Evolutionary conservation across 1,140 invertebrate species (phyloP).

Genomic region (Spodoptera frugiperda): DNA sequence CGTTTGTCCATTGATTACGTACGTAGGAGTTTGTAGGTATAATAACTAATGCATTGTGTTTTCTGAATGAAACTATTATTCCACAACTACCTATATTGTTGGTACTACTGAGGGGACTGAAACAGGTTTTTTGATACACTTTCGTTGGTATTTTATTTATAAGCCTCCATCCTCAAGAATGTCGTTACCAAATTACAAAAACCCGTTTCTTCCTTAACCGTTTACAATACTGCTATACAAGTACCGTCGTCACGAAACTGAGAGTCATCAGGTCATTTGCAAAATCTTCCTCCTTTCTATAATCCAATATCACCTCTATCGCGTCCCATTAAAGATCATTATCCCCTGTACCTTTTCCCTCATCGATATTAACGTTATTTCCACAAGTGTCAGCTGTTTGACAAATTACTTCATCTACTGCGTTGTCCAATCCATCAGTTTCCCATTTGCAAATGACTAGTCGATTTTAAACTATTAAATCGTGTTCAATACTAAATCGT

Average conservation of each 20-base stretch:
- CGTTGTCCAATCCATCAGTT: constrained; percentile 51
- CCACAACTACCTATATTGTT: no score
- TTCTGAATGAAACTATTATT: no score
- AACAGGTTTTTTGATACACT: constrained; percentile 63
- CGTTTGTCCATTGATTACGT: no score
- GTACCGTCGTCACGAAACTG: constrained; percentile 55
- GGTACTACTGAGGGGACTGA: not conserved
- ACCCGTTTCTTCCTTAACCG: constrained; percentile 60
- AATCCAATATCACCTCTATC: constrained; percentile 18
- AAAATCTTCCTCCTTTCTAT: not conserved
- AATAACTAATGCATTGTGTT: no score
- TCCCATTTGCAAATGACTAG: constrained; percentile 48
- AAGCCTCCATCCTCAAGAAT: constrained; percentile 57
- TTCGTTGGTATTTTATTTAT: constrained; percentile 61
- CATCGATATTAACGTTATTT: constrained; percentile 1
- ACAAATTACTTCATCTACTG: constrained; percentile 51
- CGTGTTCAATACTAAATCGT: constrained; percentile 26
- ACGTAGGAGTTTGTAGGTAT: no score
- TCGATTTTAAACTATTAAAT: constrained; percentile 50
- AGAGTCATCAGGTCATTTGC: constrained; percentile 54
- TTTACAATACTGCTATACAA: constrained; percentile 59
- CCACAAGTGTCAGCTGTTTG: constrained; percentile 50
- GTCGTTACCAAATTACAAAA: constrained; percentile 61
- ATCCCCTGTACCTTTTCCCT: not conserved
- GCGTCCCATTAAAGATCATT: not conserved